A percentile compares a stretch with the other conserved stretches of the same genome.
Conservation (phyloP, 2,888 invertebrate species). For the Cheilosia grossa region DNA sequence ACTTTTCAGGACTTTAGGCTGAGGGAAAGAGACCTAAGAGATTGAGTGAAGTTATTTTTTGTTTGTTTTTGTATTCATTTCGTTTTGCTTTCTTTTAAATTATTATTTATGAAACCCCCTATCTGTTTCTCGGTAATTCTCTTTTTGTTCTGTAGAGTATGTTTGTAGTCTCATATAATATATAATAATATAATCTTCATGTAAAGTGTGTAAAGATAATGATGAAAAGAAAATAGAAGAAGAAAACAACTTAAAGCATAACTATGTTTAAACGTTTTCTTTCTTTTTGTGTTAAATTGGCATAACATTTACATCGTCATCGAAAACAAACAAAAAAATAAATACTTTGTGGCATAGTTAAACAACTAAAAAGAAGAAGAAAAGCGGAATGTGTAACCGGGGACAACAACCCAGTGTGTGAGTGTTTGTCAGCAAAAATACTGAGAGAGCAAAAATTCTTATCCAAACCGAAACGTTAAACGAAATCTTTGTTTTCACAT, state of each 20-base stretch:
- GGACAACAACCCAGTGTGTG: conserved; percentile 21
- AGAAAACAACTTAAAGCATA: conserved; percentile 41
- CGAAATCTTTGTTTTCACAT: conserved; percentile 22
- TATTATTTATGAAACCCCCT: conserved; percentile 59
- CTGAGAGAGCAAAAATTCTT: conserved; percentile 4
- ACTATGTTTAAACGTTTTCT: conserved; percentile 44
- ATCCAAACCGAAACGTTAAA: conserved; percentile 28
- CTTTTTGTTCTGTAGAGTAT: conserved; percentile 61
- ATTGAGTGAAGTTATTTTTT: conserved; percentile 52
- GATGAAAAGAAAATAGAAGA: conserved; percentile 33
- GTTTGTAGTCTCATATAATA: conserved; percentile 60
- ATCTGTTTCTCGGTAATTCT: conserved; percentile 21
- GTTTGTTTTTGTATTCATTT: conserved; percentile 35
- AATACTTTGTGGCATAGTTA: conserved; percentile 61
- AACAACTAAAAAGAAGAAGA: neutral
- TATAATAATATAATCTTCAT: conserved; percentile 53
- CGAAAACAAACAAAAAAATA: conserved; percentile 21
- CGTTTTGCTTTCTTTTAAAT: conserved; percentile 48
- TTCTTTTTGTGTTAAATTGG: conserved; percentile 31
- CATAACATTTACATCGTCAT: conserved; percentile 39
- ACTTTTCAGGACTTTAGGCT: conserved; percentile 63
- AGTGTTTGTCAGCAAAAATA: conserved; percentile 25
- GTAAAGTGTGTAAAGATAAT: conserved; percentile 71
- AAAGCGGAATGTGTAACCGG: conserved; percentile 14
- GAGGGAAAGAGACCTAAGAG: conserved; percentile 65